These are phyloP conservation scores for Leucophenga montana DNA, from an alignment of 2,888 invertebrate species.

Conservation along the genomic window DNA sequence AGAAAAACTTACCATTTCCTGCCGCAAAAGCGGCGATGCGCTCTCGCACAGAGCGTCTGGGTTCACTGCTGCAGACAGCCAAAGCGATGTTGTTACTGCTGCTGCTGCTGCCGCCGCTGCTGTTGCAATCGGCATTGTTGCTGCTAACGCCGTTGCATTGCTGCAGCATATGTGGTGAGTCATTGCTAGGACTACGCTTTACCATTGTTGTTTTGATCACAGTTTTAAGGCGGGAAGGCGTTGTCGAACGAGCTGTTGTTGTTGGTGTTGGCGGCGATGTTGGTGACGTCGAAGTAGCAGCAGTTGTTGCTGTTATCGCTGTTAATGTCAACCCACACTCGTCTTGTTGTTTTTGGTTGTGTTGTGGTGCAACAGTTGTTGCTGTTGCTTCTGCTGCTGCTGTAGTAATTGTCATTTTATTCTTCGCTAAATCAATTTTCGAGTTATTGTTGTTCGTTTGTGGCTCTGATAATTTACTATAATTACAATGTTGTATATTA, in stretches of 20 bases:
- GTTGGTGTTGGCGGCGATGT: slow-evolving; percentile 49
- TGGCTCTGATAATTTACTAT: slow-evolving; percentile 61
- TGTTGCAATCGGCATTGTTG: slow-evolving; percentile 43
- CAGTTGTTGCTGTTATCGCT: slow-evolving; percentile 41
- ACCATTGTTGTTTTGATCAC: slow-evolving; percentile 72
- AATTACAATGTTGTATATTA: slow-evolving; percentile 66
- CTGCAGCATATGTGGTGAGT: slow-evolving; percentile 36
- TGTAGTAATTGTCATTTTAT: slow-evolving; percentile 64
- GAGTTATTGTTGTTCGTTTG: slow-evolving; percentile 59
- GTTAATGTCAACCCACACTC: slow-evolving; percentile 64
- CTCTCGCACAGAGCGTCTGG: slow-evolving; percentile 64
- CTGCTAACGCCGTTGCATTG: slow-evolving; percentile 44
- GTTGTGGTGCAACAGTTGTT: slow-evolving; percentile 43
- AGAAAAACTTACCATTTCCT: slow-evolving; percentile 67
- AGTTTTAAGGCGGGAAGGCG: slow-evolving; percentile 70
- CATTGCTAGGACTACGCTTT: slow-evolving; percentile 70
- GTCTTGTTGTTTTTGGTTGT: slow-evolving; percentile 35
- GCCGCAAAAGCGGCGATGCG: slow-evolving; percentile 69
- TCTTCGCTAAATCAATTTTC: slow-evolving; percentile 65
- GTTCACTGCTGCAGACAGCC: slow-evolving; percentile 40
- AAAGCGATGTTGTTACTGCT: slow-evolving; percentile 40
- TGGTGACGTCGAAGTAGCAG: slow-evolving; percentile 51
- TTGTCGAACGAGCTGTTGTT: slow-evolving; percentile 62
- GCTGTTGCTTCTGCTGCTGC: slow-evolving; percentile 45
- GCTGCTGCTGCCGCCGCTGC: slow-evolving; percentile 33